Evolutionary conservation across 1,140 invertebrate species (phyloP).

Genomic region (Magallana ariakensis): DNA sequence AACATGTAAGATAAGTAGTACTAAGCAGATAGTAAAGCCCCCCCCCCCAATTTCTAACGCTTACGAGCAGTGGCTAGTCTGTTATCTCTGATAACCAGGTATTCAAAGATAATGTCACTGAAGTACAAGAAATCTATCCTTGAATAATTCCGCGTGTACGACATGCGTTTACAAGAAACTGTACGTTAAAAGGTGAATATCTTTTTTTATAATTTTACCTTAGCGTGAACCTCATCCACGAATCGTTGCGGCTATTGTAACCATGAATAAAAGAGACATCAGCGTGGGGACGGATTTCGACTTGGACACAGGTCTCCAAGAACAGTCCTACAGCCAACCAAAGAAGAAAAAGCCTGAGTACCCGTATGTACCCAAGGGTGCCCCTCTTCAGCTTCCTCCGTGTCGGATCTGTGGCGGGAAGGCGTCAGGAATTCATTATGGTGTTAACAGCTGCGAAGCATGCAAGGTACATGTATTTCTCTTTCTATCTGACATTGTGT

Average conservation of each 20-base stretch:
- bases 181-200: too few species aligned
- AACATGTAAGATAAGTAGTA: too few species aligned
- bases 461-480: slow-evolving; percentile 77
- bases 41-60: too few species aligned
- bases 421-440: slow-evolving; percentile 81
- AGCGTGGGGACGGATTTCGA: slow-evolving; percentile 11
- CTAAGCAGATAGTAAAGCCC: too few species aligned
- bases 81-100: too few species aligned
- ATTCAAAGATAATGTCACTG: too few species aligned
- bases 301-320: not conserved
- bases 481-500: not conserved
- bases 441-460: slow-evolving; percentile 81
- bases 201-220: too few species aligned
- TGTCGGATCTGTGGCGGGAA: slow-evolving; percentile 81
- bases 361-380: slow-evolving; percentile 7
- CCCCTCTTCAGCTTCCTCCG: slow-evolving; percentile 63
- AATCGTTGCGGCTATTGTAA: not conserved
- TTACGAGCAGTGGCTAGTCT: too few species aligned
- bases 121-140: too few species aligned
- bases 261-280: not conserved
- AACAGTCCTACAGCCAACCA: not conserved
- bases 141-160: too few species aligned
- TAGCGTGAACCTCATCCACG: too few species aligned
- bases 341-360: slow-evolving; percentile 35
- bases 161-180: too few species aligned